Evolutionary conservation across 2,888 invertebrate species (phyloP), one percentile per base, ranked within the genome.

Genomic region (Hoplodrina ambigua): DNA sequence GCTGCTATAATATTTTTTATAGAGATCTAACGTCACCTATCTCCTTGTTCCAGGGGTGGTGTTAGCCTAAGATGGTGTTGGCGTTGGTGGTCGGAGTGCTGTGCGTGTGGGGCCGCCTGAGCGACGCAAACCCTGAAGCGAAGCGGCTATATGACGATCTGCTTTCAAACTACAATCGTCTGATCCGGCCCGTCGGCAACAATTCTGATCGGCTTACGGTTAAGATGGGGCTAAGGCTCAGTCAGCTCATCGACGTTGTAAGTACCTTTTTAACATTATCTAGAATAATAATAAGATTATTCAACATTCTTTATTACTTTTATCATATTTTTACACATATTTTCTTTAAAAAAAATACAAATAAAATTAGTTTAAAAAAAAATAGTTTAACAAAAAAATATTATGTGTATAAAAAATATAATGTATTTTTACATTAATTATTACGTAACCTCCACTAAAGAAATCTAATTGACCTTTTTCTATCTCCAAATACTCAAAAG

Each of bases 81-180:
- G 96, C 97, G 96, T 96, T 97, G 94, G 96, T 97, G 95, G 97
- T 97, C 95, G 96, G 96, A 96, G 96, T 97, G 94, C 96, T 97
- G 96, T 96, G 97, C 97, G 97, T 97, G 97, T 97, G 97, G 96
- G 97, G 97, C 96, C 97, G 97, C 96, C 96, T 97, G 94, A 97
- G 97, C 96, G 96, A 96, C 96, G 98, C 98, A 95, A 99, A 99
- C 97, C 98, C 98, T 93, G 98, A 99, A 94, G 98, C 98, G 89
- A 98, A 98, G 96, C 97, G 99, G 94, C 97, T 99, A 88, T 99
- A 98, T 96, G 99, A 99, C 97, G 99, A 99, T 95, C 97, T 99
- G 86, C 97, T 99, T 89, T 98, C 98, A 88, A 98, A 98, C 96
- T 99, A 99, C 97, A 99, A 99, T 96, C 97, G 99, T 89, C 97